These are phyloP conservation scores for Campoletis raptor DNA, from an alignment of 2,888 invertebrate genomes.

Conservation along the genomic window DNA sequence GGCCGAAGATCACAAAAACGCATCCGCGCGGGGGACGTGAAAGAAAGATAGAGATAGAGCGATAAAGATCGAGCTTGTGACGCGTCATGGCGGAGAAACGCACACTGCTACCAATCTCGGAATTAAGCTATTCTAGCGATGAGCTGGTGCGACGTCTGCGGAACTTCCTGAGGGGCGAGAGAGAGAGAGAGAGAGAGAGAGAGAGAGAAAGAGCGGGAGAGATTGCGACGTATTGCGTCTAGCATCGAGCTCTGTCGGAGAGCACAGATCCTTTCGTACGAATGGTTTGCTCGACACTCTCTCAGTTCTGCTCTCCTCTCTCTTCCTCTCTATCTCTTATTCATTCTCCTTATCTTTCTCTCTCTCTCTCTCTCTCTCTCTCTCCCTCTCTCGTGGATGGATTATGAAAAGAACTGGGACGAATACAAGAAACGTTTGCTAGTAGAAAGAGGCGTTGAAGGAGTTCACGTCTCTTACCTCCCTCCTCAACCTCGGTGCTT, in stretches of 20 bases:
- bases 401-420: slow-evolving; percentile 22
- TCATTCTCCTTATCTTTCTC: neutral
- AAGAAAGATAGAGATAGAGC: slow-evolving; percentile 14
- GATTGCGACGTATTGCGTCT: slow-evolving; percentile 43
- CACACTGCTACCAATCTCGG: slow-evolving; percentile 62
- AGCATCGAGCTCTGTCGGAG: slow-evolving; percentile 50
- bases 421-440: slow-evolving; percentile 41
- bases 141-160: slow-evolving; percentile 70
- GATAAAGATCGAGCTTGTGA: slow-evolving; percentile 11
- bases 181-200: slow-evolving; percentile 10
- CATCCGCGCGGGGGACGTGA: slow-evolving; percentile 26
- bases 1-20: slow-evolving; percentile 36
- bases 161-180: slow-evolving; percentile 69
- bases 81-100: slow-evolving; percentile 46
- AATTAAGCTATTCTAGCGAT: slow-evolving; percentile 72
- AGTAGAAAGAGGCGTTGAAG: slow-evolving; percentile 31
- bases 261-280: slow-evolving; percentile 49
- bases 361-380: slow-evolving; percentile 13
- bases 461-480: slow-evolving; percentile 5
- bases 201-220: neutral
- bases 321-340: neutral
- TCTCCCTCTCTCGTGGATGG: neutral
- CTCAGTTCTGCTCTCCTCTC: neutral
- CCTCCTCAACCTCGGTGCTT: neutral
- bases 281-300: slow-evolving; percentile 38